These are phyloP conservation scores for Pangasius mekongensis DNA, from an alignment of 2,797 vertebrate species.

Conservation along the genomic window DNA sequence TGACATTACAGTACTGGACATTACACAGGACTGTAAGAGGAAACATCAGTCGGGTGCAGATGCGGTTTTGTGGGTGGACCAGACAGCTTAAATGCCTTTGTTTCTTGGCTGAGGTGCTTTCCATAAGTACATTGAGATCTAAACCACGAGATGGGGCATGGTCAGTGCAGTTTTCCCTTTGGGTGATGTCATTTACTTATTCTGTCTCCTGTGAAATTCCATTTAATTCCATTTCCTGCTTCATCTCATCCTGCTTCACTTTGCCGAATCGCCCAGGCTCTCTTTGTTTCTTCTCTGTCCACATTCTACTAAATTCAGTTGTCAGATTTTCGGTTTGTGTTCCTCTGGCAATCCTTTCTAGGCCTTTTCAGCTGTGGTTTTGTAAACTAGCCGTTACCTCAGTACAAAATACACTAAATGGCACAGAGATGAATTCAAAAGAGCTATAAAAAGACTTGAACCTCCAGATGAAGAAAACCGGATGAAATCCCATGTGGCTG, in stretches of 20 bases:
- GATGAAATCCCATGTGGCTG: not conserved
- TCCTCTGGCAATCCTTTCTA: constrained; percentile 24
- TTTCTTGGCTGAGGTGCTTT: constrained; percentile 36
- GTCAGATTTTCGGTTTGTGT: constrained; percentile 24
- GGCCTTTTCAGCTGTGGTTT: constrained; percentile 31
- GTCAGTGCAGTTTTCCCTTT: constrained; percentile 16
- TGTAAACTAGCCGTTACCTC: constrained; percentile 23
- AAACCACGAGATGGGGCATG: constrained; percentile 32
- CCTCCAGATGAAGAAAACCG: constrained; percentile 10
- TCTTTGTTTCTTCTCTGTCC: constrained; percentile 18
- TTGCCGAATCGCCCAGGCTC: constrained; percentile 29
- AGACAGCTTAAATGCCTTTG: not conserved
- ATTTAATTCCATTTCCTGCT: constrained; percentile 46
- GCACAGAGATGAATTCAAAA: not conserved
- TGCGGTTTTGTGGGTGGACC: not conserved
- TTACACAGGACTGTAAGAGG: constrained; percentile 33
- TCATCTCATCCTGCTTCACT: constrained; percentile 41
- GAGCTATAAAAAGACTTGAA: not conserved
- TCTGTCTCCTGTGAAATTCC: constrained; percentile 37
- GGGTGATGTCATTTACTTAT: constrained; percentile 53
- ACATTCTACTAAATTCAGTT: constrained; percentile 2
- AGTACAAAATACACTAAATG: not conserved
- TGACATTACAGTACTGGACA: not conserved
- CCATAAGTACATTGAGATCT: constrained; percentile 36
- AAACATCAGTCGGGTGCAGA: constrained; percentile 21